These are phyloP conservation scores for Leptobrachium ailaonicum DNA, from an alignment of 2,113 vertebrate species.

Conservation along the genomic window DNA sequence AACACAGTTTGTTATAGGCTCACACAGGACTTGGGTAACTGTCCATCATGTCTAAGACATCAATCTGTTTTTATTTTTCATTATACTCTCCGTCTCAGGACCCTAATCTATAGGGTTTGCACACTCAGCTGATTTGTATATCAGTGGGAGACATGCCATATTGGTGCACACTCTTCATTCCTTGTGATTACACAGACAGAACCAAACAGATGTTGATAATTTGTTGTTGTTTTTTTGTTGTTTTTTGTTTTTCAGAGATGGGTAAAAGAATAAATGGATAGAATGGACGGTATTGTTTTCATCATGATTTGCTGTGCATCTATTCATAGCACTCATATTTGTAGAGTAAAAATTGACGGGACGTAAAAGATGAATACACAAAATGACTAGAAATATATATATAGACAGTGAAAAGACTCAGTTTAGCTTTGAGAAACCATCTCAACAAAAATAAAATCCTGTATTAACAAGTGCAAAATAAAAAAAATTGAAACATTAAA, in stretches of 20 bases:
- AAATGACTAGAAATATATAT: slow-evolving; percentile 75
- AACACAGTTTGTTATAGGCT: slow-evolving; percentile 64
- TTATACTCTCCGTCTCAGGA: slow-evolving; percentile 53
- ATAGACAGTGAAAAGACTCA: slow-evolving; percentile 74
- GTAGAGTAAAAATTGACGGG: slow-evolving; percentile 77
- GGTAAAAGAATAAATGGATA: slow-evolving; percentile 53
- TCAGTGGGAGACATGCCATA: slow-evolving; percentile 57
- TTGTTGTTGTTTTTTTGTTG: slow-evolving; percentile 37
- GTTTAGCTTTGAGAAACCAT: slow-evolving; percentile 75
- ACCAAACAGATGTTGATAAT: slow-evolving; percentile 59
- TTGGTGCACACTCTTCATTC: slow-evolving; percentile 55
- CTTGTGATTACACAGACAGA: slow-evolving; percentile 66
- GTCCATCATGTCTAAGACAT: slow-evolving; percentile 61
- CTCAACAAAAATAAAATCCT: slow-evolving; percentile 78
- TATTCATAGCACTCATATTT: slow-evolving; percentile 76
- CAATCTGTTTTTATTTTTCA: slow-evolving; percentile 53
- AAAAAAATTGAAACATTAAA: slow-evolving; percentile 84
- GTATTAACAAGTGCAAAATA: slow-evolving; percentile 92
- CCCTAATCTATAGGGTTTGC: slow-evolving; percentile 57
- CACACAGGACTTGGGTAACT: slow-evolving; percentile 57
- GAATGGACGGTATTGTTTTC: slow-evolving; percentile 58
- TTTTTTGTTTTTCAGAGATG: slow-evolving; percentile 55
- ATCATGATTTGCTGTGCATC: slow-evolving; percentile 63
- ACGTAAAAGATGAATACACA: slow-evolving; percentile 77
- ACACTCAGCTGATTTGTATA: slow-evolving; percentile 60